A percentile compares a stretch with the other conserved stretches of the same genome.
phyloP scores from a whole-genome alignment of 2,113 vertebrate species.

The Abramis brama region DNA sequence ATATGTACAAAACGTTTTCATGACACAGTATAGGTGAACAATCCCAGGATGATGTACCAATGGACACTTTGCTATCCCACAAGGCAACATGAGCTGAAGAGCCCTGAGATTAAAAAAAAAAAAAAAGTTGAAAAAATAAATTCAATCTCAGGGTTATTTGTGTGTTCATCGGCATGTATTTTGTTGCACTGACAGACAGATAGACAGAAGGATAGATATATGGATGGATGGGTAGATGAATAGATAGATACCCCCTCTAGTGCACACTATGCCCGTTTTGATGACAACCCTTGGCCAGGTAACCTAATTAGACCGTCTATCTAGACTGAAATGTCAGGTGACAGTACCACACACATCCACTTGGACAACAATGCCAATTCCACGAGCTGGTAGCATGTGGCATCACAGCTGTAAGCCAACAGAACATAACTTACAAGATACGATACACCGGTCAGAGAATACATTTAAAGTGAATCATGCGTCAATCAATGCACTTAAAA shows the following conservation, averaged over 20 bases:
- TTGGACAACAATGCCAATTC: neutral
- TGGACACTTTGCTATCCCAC: neutral
- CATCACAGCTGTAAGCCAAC: conserved; percentile 4
- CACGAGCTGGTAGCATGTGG: neutral
- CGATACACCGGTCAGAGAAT: neutral
- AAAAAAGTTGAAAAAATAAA: too few relatives aligned
- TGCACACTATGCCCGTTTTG: neutral
- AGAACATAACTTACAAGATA: neutral
- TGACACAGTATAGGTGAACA: neutral
- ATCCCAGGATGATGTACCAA: neutral
- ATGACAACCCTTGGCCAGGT: neutral
- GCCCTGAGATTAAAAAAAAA: neutral
- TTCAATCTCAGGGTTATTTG: too few relatives aligned
- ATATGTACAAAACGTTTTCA: neutral
- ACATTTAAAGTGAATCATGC: neutral
- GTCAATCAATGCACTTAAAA: neutral
- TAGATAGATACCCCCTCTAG: conserved; percentile 1
- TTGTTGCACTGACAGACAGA: too few relatives aligned
- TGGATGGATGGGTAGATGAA: neutral
- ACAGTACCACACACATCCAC: conserved; percentile 19
- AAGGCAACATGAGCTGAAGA: neutral
- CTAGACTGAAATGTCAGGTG: neutral
- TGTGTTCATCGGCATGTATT: too few relatives aligned
- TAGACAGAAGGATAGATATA: neutral
- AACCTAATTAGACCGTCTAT: neutral